Percentiles rank a stretch among this genome's conserved stretches.
These are phyloP conservation scores for Nephotettix cincticeps DNA, from an alignment of 1,140 invertebrate species.

Conservation along the genomic window DNA sequence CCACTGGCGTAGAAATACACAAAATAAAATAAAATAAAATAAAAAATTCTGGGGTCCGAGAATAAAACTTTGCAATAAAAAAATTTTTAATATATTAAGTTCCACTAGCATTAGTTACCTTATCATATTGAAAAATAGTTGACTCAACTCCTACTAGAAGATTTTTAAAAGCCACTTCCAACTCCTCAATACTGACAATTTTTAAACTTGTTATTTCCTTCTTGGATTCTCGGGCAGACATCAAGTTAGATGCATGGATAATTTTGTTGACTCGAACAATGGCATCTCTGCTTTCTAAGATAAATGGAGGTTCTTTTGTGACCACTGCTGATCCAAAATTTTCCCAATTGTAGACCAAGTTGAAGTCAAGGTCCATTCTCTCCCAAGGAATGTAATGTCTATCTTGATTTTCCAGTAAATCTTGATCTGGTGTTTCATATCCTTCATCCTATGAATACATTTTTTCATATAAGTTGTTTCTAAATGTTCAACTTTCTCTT, in stretches of 20 bases:
- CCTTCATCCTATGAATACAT: conserved; percentile 14
- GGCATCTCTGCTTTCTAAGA: background rate
- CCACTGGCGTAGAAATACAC: too few relatives aligned
- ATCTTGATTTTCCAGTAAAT: background rate
- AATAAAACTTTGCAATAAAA: too few relatives aligned
- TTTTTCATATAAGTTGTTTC: too few relatives aligned
- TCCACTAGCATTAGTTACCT: conserved; percentile 4
- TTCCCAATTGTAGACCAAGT: background rate
- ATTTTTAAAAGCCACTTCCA: background rate
- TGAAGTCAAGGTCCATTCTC: background rate
- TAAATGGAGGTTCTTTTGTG: background rate
- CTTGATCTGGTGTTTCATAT: conserved; percentile 21
- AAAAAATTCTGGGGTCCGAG: too few relatives aligned
- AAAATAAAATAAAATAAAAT: too few relatives aligned
- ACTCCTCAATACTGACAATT: background rate
- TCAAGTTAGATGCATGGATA: background rate
- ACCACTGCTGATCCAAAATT: background rate
- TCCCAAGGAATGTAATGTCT: background rate
- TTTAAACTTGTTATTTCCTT: background rate
- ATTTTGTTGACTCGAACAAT: background rate
- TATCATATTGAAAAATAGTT: background rate
- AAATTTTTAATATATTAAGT: too few relatives aligned
- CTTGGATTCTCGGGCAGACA: background rate
- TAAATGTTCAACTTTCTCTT: too few relatives aligned
- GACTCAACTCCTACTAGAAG: background rate